Evolutionary conservation across 2,113 vertebrate species (phyloP), one percentile per base, ranked within the genome.

Genomic region (Alligator mississippiensis): DNA sequence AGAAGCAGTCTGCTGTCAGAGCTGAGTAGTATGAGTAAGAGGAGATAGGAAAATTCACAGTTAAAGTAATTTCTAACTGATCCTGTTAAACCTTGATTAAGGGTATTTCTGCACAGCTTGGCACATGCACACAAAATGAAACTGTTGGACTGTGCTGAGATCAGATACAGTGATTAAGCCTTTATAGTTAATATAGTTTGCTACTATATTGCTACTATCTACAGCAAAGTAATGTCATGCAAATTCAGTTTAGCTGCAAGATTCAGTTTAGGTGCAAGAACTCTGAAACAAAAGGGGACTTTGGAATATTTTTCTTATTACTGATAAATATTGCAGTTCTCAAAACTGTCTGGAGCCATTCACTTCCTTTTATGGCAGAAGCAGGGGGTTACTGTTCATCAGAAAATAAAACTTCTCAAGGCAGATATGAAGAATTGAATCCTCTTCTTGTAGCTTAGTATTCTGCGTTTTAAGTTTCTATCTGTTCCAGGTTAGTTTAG

Each of bases 401-500:
- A 93, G 85, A 93, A 95, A 2, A 61, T 83, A 18, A 81, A 87
- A 58, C 90, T 93, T 90, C 85, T 77, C 92, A 96, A 97, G 96
- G 91, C 93, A 94, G 21, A 84, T 92, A 68, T 87, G 87, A 95
- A 94, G 77, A 90, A 63, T 91, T 57, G 85, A 92, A 88, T 87
- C 87, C 85, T 90, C 87, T 92, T 78, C 55, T 84, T 90, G 57
- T 93, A 59, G 54, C 87, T 87, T 83, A 27, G 6, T 89, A 68
- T 77, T 12, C 2, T 89, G 22, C 88, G 17, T 66, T 61, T 92
- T 92, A 93, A 57, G 68, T 94, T 96, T 86, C 88, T 93, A 84
- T 90, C 82, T 96, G 90, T 97, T 86, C 62, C 94, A 96, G 96
- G 95, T 92, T 95, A 87, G 34, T 94, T 97, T 93, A 93, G 88